Evolutionary conservation across 2,797 vertebrate species (phyloP).

Genomic region (Oophaga sylvatica): DNA sequence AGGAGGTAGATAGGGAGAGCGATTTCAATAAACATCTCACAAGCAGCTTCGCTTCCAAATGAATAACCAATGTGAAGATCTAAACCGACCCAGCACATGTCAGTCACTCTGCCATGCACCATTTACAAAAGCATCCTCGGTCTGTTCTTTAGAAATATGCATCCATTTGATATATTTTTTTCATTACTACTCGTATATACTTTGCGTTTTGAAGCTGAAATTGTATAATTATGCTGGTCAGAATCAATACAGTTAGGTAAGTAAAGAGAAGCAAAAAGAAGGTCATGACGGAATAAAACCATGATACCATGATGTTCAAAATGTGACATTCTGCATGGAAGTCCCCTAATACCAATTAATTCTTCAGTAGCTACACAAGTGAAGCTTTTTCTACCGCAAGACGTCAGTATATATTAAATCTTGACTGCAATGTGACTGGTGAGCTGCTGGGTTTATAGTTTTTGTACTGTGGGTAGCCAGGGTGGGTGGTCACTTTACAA

Average conservation of each 20-base stretch:
- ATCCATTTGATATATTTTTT: background rate
- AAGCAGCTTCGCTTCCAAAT: slow-evolving; percentile 26
- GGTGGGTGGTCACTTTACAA: too few species aligned
- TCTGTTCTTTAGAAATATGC: background rate
- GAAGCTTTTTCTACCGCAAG: background rate
- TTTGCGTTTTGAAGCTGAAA: background rate
- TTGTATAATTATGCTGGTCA: background rate
- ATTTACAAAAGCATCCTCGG: slow-evolving; percentile 1
- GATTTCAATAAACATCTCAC: slow-evolving; percentile 25
- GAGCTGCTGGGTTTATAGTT: too few species aligned
- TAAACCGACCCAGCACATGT: slow-evolving; percentile 30
- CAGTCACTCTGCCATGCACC: slow-evolving; percentile 24
- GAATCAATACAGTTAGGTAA: background rate
- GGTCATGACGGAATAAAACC: background rate
- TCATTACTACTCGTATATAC: background rate
- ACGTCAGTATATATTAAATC: background rate
- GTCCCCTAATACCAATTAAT: background rate
- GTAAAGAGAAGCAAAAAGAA: background rate
- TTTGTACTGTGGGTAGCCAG: too few species aligned
- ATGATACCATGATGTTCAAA: background rate
- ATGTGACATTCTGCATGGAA: background rate
- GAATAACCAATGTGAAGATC: slow-evolving; percentile 28
- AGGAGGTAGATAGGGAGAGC: background rate
- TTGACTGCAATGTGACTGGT: background rate
- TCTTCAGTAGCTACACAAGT: background rate